These are phyloP conservation scores for Neoascia interrupta DNA, from an alignment of 2,888 invertebrate genomes.

Conservation along the genomic window DNA sequence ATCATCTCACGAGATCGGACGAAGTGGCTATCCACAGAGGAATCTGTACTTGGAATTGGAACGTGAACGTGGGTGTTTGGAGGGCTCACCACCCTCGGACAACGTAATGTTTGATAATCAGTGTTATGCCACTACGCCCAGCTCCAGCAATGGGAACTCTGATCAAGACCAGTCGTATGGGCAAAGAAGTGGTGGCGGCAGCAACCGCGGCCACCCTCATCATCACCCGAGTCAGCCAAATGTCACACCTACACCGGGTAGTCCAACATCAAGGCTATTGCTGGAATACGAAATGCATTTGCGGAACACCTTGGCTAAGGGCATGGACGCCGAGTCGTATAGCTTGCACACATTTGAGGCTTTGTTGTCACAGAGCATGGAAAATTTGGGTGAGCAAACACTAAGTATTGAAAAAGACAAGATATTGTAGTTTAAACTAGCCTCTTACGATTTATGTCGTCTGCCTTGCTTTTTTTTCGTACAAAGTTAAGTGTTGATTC, in stretches of 20 bases:
- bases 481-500: conserved; percentile 5
- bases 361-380: conserved; percentile 95
- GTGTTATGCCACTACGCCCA: conserved; percentile 96
- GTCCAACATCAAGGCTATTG: conserved; percentile 90
- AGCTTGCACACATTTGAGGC: conserved; percentile 96
- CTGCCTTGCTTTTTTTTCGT: conserved; percentile 17
- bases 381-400: conserved; percentile 88
- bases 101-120: conserved; percentile 97
- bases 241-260: conserved; percentile 88
- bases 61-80: conserved; percentile 82
- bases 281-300: conserved; percentile 97
- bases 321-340: conserved; percentile 97
- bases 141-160: conserved; percentile 95
- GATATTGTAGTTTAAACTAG: no score
- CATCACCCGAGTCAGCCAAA: conserved; percentile 85
- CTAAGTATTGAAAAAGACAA: not conserved
- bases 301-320: conserved; percentile 94
- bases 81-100: conserved; percentile 92
- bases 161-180: conserved; percentile 89
- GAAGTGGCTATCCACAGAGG: conserved; percentile 86
- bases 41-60: conserved; percentile 90
- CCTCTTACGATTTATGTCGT: conserved; percentile 15
- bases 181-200: conserved; percentile 79
- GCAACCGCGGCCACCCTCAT: conserved; percentile 81
- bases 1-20: conserved; percentile 87